Percentiles rank a stretch among this genome's conserved stretches.
Conservation (phyloP, 1,140 invertebrate species). For the Hermetia illucens region DNA sequence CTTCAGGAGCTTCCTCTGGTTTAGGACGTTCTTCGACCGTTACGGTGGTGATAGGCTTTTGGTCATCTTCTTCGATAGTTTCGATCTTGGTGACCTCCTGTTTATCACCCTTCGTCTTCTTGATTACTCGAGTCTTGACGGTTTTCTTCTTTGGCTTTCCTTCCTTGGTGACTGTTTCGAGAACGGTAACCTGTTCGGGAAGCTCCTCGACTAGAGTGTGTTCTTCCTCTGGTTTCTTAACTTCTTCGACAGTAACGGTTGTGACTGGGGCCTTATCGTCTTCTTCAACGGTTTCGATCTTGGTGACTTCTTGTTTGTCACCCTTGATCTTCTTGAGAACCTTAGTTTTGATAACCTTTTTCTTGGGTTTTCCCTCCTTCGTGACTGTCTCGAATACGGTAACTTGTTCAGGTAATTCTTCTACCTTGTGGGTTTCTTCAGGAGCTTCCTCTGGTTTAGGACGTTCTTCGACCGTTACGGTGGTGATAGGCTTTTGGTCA, state of each 20-base stretch:
- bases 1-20: constrained; percentile 12
- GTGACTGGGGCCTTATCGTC: constrained; percentile 18
- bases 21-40: constrained; percentile 14
- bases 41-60: constrained; percentile 19
- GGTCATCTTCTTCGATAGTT: constrained; percentile 16
- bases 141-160: constrained; percentile 18
- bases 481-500: constrained; percentile 14
- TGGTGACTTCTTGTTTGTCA: constrained; percentile 16
- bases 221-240: constrained; percentile 10
- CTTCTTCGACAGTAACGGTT: constrained; percentile 13
- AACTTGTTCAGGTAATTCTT: constrained; percentile 19
- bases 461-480: constrained; percentile 12
- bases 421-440: constrained; percentile 11
- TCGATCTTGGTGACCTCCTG: constrained; percentile 26
- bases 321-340: constrained; percentile 14
- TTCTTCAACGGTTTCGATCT: constrained; percentile 20
- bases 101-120: constrained; percentile 22
- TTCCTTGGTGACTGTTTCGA: constrained; percentile 13
- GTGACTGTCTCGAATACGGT: constrained; percentile 15
- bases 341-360: constrained; percentile 14
- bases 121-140: constrained; percentile 13
- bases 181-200: constrained; percentile 18
- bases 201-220: constrained; percentile 14
- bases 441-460: constrained; percentile 5
- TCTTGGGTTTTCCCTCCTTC: constrained; percentile 10